Evolutionary conservation across 2,797 vertebrate genomes (phyloP), one percentile per base, ranked within the genome.

Genomic region (Silurus lanzhouensis): DNA sequence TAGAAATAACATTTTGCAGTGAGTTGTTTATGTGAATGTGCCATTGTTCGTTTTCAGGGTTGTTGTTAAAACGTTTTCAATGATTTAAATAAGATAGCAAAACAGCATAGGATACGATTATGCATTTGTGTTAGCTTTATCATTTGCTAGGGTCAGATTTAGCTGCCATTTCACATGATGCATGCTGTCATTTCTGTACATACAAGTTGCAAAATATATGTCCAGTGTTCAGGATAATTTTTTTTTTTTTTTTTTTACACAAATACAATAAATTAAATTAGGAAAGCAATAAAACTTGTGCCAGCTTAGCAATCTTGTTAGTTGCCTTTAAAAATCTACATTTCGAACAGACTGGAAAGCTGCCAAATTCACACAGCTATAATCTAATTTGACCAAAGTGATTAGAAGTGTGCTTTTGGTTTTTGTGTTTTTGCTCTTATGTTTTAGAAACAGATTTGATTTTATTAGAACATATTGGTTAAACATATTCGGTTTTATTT

Each of bases 401-500:
- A 55, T 68, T 64, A 27, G 10, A 76, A n/a, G 1, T 25, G 19
- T 61, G 12, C n/a, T 64, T 79, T 79, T 44, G 38, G 31, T 61
- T 61, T 44, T 0, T 38, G 38, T 38, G 38, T 38, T 38, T 38
- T 38, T 38, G 38, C 38, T 38, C 4, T 38, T 38, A 63, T 58
- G 19, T 44, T 61, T 8, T 6, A 57, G 27, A 9, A 77, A 77
- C 19, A 55, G 25, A 75, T 55, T 75, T 20, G 1, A 7, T 38
- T 60, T 20, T 77, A 38, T 12, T 77, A 77, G 55, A 14, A 15
- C 20, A 79, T 46, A 61, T 8, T 79, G 12, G 13, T 20, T 46
- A 46, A 63, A n/a, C 20, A 60, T 60, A 52, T 77, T 57, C 52
- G 22, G 20, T 22, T 75, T 55, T 83, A 83, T 85, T 85, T 85